Conservation (phyloP, 2,888 invertebrate species). For the Sericinus montela region DNA sequence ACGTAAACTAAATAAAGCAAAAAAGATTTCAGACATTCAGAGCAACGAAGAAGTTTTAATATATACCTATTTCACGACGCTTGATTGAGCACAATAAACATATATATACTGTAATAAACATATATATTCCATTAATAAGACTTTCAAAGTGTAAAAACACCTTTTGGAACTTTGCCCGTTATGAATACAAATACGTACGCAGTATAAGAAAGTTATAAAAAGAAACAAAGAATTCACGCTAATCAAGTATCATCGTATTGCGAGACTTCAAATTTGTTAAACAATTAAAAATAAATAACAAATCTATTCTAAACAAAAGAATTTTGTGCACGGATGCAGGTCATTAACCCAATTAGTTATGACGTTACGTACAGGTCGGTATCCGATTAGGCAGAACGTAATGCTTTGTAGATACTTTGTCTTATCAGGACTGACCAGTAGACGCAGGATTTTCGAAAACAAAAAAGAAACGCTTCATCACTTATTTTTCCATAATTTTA, state of each 20-base stretch:
- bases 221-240: conserved; percentile 10
- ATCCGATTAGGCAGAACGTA: neutral
- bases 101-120: no score
- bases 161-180: conserved; percentile 1
- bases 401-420: neutral
- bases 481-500: neutral
- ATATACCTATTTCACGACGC: no score
- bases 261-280: neutral
- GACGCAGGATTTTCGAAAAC: no score
- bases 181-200: neutral
- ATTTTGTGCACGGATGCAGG: conserved; percentile 23
- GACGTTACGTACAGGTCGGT: neutral
- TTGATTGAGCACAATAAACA: no score
- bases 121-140: no score
- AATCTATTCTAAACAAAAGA: conserved; percentile 6
- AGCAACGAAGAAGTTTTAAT: no score
- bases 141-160: neutral
- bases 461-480: no score
- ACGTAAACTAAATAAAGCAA: no score
- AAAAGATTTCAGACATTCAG: no score
- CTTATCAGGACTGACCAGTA: neutral
- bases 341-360: conserved; percentile 32
- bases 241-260: neutral
- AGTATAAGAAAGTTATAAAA: neutral
- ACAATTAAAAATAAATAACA: conserved; percentile 11